Evolutionary conservation across 30 jellyfish, hydroid and myxozoan genomes (phyloP).

Genomic region (Haliclystus octoradiatus): DNA sequence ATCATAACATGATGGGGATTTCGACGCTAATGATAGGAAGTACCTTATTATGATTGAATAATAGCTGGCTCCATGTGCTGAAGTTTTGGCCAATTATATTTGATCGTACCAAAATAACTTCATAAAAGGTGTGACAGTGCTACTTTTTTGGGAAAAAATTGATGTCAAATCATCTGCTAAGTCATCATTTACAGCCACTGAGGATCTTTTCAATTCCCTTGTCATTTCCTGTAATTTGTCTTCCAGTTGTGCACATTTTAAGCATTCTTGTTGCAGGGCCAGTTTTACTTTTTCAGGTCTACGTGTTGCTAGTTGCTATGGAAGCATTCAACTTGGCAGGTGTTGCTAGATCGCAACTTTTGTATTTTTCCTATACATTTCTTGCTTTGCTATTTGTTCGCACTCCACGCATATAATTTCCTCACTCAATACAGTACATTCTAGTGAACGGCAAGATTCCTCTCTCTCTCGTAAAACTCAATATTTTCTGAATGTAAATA

Average conservation of each 20-base stretch:
- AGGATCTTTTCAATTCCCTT: constrained; percentile 6
- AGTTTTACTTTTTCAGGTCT: constrained; percentile 15
- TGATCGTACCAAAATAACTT: constrained; percentile 27
- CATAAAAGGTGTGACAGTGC: constrained; percentile 31
- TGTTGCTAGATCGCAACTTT: constrained; percentile 9
- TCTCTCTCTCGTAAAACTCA: not conserved
- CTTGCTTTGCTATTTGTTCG: not conserved
- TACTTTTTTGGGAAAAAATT: constrained; percentile 2
- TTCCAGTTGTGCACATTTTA: constrained; percentile 29
- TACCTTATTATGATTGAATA: constrained; percentile 30
- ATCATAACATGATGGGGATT: constrained; percentile 48
- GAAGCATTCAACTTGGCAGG: constrained; percentile 43
- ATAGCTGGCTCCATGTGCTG: constrained; percentile 9
- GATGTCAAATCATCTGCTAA: constrained; percentile 16
- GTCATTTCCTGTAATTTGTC: constrained; percentile 12
- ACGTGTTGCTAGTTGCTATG: constrained; percentile 10
- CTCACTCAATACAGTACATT: not conserved
- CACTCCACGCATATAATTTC: not conserved
- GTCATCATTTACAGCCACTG: constrained; percentile 7
- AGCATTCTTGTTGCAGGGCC: constrained; percentile 21
- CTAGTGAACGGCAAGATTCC: constrained; percentile 10
- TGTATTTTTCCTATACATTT: not conserved
- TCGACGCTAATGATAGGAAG: constrained; percentile 29
- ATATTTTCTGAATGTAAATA: constrained; percentile 1
- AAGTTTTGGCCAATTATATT: constrained; percentile 3